Conservation (phyloP, 2,797 vertebrate species). For the Siniperca scherzeri region DNA sequence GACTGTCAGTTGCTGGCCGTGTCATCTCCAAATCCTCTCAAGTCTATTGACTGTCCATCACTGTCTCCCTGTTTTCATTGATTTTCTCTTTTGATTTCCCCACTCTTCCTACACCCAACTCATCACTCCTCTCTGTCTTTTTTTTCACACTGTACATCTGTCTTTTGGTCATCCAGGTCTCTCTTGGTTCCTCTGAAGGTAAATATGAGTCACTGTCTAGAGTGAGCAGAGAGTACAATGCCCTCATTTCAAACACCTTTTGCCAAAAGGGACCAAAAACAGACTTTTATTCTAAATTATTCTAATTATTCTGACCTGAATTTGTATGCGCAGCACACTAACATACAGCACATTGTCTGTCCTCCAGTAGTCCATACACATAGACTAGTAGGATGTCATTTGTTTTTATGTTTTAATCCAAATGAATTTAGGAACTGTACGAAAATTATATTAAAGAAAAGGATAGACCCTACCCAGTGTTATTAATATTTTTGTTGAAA, state of each 20-base stretch:
- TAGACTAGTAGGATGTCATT: background rate
- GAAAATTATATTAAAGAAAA: background rate
- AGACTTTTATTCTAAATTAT: conserved; percentile 17
- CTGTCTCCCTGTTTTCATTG: conserved; percentile 53
- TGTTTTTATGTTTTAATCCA: conserved; percentile 5
- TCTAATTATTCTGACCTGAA: conserved; percentile 42
- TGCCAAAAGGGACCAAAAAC: conserved; percentile 15
- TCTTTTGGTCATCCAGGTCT: conserved; percentile 22
- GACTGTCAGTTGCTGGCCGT: conserved; percentile 43
- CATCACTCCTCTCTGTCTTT: conserved; percentile 36
- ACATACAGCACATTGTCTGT: background rate
- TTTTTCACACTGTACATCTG: background rate
- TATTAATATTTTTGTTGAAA: background rate
- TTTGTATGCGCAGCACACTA: conserved; percentile 22
- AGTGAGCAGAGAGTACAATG: conserved; percentile 7
- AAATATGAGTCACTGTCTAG: conserved; percentile 38
- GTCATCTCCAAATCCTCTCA: conserved; percentile 55
- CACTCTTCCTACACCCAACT: conserved; percentile 18
- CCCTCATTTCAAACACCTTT: conserved; percentile 49
- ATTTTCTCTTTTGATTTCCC: conserved; percentile 58
- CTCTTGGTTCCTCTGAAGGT: conserved; percentile 19
- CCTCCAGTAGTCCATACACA: background rate
- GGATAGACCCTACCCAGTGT: background rate
- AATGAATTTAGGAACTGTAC: background rate
- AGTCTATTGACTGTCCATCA: conserved; percentile 64